Evolutionary conservation across 2,797 vertebrate genomes (phyloP).

Genomic region (Peromyscus eremicus): DNA sequence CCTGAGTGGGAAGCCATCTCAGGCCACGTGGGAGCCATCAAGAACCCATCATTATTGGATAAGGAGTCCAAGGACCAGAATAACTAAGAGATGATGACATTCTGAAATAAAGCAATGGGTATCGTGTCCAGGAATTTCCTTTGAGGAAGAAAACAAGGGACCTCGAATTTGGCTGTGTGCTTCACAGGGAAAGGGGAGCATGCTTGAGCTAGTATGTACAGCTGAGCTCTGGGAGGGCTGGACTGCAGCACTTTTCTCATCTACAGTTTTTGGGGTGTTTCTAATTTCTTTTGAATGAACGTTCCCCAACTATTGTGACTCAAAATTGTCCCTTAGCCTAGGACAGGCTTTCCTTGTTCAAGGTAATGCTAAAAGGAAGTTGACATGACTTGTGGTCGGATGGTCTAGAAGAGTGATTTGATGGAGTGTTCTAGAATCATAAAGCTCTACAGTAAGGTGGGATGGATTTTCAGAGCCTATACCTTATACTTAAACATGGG

Average conservation of each 20-base stretch:
- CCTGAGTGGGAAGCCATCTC: slow-evolving; percentile 39
- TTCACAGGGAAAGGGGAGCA: slow-evolving; percentile 67
- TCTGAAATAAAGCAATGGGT: slow-evolving; percentile 69
- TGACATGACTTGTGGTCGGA: not conserved
- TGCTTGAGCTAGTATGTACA: slow-evolving; percentile 76
- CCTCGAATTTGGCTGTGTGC: slow-evolving; percentile 71
- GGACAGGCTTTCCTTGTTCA: slow-evolving; percentile 12
- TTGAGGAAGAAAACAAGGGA: slow-evolving; percentile 80
- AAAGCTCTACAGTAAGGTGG: not conserved
- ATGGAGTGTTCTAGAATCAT: not conserved
- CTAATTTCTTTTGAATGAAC: slow-evolving; percentile 77
- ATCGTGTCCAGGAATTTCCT: slow-evolving; percentile 74
- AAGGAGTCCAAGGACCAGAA: slow-evolving; percentile 77
- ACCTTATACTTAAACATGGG: not conserved
- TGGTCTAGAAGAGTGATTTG: not conserved
- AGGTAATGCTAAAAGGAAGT: not conserved
- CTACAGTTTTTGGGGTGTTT: slow-evolving; percentile 80
- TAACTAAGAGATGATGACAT: slow-evolving; percentile 69
- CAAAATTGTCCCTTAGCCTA: not conserved
- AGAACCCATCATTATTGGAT: slow-evolving; percentile 48
- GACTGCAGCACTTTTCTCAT: slow-evolving; percentile 73
- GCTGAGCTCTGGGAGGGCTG: slow-evolving; percentile 64
- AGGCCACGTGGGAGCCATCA: slow-evolving; percentile 18
- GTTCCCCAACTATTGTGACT: slow-evolving; percentile 72
- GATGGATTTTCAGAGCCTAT: not conserved